Evolutionary conservation across 2,797 vertebrate genomes (phyloP), one percentile per base, ranked within the genome.

Genomic region (Argyrosomus regius): DNA sequence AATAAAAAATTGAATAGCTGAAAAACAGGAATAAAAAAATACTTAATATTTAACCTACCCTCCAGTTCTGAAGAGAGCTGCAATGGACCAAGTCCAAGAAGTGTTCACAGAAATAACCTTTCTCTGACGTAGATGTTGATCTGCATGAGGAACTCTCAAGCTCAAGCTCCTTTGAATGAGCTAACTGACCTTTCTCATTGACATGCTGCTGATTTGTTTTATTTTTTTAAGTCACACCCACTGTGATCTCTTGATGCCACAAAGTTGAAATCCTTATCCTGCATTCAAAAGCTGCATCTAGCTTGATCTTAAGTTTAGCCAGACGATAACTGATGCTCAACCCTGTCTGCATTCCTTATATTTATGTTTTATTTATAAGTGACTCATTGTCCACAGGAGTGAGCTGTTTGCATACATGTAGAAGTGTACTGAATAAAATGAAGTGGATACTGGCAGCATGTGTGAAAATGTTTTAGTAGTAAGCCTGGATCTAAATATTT

Each of bases 301-400:
- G 13, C 28, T 16, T 75, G 70, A 73, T 81, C 68, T 68, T 63
- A 74, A 0, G 5, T 65, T 81, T 60, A 86, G 56, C 77, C 20
- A 14, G 80, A 85, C 1, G 52, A 77, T 83, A 75, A 87, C 67
- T 45, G 49, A 83, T 66, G 79, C 82, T 87, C 81, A 75, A 61
- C 72, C 22, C 61, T 57, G 75, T 84, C 87, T 90, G 79, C 75
- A 81, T 91, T 83, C 83, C 89, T 90, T 72, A 91, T 82, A 64
- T 75, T 69, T 58, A 87, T 90, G 67, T 88, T 91, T 90, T 87
- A 93, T 92, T 90, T 70, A 90, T 86, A 50, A 86, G 72, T 49
- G 72, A 72, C 62, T 89, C 85, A 85, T 79, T 90, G 87, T 92
- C 85, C 80, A 83, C 79, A 82, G 83, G 24, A 84, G 60, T 65